Conservation (phyloP, 2,888 invertebrate species). For the Drosophila putrida region DNA sequence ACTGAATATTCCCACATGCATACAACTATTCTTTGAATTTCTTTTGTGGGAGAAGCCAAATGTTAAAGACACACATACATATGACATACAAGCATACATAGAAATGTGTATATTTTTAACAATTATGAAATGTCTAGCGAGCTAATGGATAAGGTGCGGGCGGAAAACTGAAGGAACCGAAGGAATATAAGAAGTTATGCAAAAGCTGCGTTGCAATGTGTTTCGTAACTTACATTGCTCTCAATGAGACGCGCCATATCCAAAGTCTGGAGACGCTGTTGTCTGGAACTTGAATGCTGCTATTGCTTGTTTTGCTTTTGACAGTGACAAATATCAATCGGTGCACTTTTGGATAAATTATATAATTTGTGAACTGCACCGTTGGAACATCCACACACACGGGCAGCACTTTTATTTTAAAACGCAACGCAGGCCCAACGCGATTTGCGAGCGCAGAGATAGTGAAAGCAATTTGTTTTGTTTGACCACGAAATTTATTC, state of each 20-base stretch:
- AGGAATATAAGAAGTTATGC: constrained; percentile 55
- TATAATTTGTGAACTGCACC: constrained; percentile 50
- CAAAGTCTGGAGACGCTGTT: constrained; percentile 27
- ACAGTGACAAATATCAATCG: constrained; percentile 51
- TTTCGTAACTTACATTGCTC: constrained; percentile 71
- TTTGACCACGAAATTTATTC: constrained; percentile 57
- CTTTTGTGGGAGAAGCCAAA: constrained; percentile 42
- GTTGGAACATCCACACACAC: constrained; percentile 39
- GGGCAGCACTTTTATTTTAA: constrained; percentile 49
- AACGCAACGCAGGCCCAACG: constrained; percentile 61
- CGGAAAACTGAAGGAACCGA: background rate
- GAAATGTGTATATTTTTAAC: constrained; percentile 52
- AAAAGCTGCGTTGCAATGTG: constrained; percentile 47
- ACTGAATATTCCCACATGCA: background rate
- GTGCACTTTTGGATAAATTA: constrained; percentile 57
- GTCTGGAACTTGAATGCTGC: constrained; percentile 24
- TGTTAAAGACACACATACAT: constrained; percentile 12
- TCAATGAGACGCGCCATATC: constrained; percentile 68
- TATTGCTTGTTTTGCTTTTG: background rate
- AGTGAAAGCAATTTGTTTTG: constrained; percentile 71
- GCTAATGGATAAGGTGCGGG: background rate
- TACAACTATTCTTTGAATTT: constrained; percentile 30
- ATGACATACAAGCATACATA: constrained; percentile 11
- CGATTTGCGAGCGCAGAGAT: constrained; percentile 44
- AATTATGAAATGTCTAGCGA: constrained; percentile 52